Conservation (phyloP, 1,140 invertebrate species). For the Drusus annulatus region DNA sequence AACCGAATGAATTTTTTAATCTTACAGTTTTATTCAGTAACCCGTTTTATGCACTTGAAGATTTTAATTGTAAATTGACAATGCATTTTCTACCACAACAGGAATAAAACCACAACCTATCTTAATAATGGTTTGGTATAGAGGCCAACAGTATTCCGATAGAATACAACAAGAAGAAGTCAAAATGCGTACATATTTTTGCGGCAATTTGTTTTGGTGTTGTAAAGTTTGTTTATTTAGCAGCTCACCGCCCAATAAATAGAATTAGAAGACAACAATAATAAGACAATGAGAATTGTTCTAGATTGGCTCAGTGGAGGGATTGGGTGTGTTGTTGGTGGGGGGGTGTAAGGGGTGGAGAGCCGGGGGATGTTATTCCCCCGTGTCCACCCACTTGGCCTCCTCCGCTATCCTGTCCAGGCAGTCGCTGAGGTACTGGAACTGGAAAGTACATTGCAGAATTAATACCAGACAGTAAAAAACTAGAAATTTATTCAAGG, state of each 20-base stretch:
- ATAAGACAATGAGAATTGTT: conserved; percentile 15
- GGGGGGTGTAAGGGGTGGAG: neutral
- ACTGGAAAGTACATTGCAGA: conserved; percentile 76
- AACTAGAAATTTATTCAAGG: neutral
- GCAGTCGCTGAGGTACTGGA: conserved; percentile 93
- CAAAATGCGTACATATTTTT: too few species aligned
- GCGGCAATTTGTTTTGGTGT: neutral
- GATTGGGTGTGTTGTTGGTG: neutral
- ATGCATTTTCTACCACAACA: too few species aligned
- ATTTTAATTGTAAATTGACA: too few species aligned
- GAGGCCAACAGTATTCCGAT: too few species aligned
- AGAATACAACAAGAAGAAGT: too few species aligned
- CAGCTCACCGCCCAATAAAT: neutral
- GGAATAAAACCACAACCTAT: too few species aligned
- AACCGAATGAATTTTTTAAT: too few species aligned
- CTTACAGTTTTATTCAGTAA: too few species aligned
- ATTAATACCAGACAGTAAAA: neutral
- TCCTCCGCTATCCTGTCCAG: conserved; percentile 96
- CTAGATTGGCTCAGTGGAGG: conserved; percentile 20
- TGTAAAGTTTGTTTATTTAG: too few species aligned
- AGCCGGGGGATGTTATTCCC: conserved; percentile 72
- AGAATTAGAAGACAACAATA: neutral
- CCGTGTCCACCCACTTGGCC: conserved; percentile 84
- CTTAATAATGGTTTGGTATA: too few species aligned
- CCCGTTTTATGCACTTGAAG: too few species aligned